Evolutionary conservation across 2,888 invertebrate species (phyloP).

Genomic region (Drosophila histrio): DNA sequence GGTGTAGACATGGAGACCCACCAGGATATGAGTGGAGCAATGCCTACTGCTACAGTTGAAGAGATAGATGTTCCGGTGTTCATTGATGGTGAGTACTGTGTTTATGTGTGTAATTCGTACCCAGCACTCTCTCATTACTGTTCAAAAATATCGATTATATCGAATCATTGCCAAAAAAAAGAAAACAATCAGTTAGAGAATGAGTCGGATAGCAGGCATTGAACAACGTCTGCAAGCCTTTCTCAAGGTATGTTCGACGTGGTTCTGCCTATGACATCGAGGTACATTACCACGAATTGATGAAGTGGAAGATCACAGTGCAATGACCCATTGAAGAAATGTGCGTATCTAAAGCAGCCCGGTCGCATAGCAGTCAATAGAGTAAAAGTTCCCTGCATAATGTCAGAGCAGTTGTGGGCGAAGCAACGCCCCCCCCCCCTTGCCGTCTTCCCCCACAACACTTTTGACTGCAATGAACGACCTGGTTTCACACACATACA

Average conservation of each 20-base stretch:
- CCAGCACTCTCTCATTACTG: slow-evolving; percentile 78
- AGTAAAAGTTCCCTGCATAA: slow-evolving; percentile 18
- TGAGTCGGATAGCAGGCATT: slow-evolving; percentile 73
- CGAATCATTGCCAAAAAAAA: slow-evolving; percentile 7
- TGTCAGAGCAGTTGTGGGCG: neutral
- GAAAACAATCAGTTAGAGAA: slow-evolving; percentile 71
- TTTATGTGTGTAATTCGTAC: slow-evolving; percentile 74
- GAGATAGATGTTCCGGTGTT: slow-evolving; percentile 83
- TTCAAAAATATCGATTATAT: slow-evolving; percentile 28
- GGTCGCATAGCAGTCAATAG: slow-evolving; percentile 43
- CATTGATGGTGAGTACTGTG: slow-evolving; percentile 84
- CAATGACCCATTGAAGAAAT: slow-evolving; percentile 81
- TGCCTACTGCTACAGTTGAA: slow-evolving; percentile 84
- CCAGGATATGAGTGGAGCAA: slow-evolving; percentile 83
- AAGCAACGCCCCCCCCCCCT: neutral
- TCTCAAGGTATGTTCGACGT: slow-evolving; percentile 1
- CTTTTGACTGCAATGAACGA: slow-evolving; percentile 2
- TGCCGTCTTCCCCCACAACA: neutral
- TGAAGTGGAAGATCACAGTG: slow-evolving; percentile 78
- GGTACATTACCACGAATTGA: slow-evolving; percentile 68
- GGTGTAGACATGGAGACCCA: slow-evolving; percentile 76
- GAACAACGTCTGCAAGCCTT: slow-evolving; percentile 14
- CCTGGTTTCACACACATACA: slow-evolving; percentile 10
- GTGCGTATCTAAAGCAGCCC: slow-evolving; percentile 38
- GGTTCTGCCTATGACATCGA: slow-evolving; percentile 72